Evolutionary conservation across 2,113 vertebrate species (phyloP), one percentile per base, ranked within the genome.

Genomic region (Archocentrus centrarchus): DNA sequence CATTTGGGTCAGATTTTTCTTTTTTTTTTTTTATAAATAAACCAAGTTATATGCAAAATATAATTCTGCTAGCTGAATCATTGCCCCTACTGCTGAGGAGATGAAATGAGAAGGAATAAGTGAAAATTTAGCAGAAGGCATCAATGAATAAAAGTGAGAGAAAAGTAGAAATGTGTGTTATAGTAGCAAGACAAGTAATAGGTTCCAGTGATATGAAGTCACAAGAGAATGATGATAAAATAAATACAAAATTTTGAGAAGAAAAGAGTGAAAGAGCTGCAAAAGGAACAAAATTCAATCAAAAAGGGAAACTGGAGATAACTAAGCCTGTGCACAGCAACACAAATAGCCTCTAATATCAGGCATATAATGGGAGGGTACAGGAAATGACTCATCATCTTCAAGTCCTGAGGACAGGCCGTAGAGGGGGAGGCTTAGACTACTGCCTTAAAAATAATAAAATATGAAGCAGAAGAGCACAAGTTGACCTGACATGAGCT

Each of bases 401-500:
- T 79, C 53, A 73, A 77, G 70, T 85, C 82, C 79, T 10, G 2
- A 79, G 39, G 35, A 81, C 70, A 80, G 27, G 6, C 57, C 77
- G 68, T 4, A 47, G 55, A 84, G 22, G 59, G 68, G 20, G 44
- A 82, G 58, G 47, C 80, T 90, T 63, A 27, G 59, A 55, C 44
- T 77, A 75, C 78, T 77, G 81, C 86, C 80, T 81, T 68, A 70
- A 88, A 92, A 93, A 92, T 85, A 92, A 91, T 77, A 15, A 88
- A 91, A 92, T 80, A 83, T 87, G 66, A 66, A 75, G 35, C 10
- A 20, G 10, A 79, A 37, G 44, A 66, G 64, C 58, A 35, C 7
- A 10, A 64, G 70, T 60, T 85, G 86, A 75, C 82, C 80, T 79
- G 27, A 77, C 75, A 89, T 89, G 86, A 93, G 27, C 44, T 0